A percentile compares a stretch with the other conserved stretches of the same genome.
These are phyloP conservation scores for Epirrhoe tristata DNA, from an alignment of 2,888 invertebrate species.

Conservation along the genomic window DNA sequence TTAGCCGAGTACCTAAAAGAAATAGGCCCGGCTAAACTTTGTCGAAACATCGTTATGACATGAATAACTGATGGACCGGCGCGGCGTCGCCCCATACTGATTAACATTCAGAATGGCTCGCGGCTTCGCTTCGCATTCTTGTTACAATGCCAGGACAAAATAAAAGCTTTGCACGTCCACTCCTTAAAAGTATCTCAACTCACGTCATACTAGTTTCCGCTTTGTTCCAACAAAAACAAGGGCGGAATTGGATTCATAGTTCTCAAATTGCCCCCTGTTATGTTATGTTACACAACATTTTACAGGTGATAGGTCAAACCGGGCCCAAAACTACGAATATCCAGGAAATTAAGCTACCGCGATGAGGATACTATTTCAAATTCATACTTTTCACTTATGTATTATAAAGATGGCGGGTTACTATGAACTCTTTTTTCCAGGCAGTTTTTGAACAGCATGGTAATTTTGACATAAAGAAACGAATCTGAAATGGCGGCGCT, in stretches of 20 bases:
- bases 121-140: conserved; percentile 72
- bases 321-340: too few species aligned
- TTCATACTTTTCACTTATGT: too few species aligned
- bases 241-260: conserved; percentile 41
- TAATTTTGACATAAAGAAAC: too few species aligned
- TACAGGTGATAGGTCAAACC: not conserved
- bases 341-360: too few species aligned
- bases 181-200: conserved; percentile 74
- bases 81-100: conserved; percentile 71
- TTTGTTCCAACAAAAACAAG: conserved; percentile 60
- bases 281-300: not conserved
- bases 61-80: conserved; percentile 77
- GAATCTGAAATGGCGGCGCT: too few species aligned
- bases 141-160: conserved; percentile 79
- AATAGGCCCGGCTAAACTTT: conserved; percentile 60
- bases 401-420: too few species aligned
- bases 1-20: conserved; percentile 38
- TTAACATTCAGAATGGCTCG: conserved; percentile 78
- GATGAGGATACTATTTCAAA: too few species aligned
- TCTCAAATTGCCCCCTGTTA: conserved; percentile 27
- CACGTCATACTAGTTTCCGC: conserved; percentile 65
- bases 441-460: too few species aligned
- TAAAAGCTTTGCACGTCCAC: conserved; percentile 81
- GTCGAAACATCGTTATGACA: conserved; percentile 69
- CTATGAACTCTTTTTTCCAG: too few species aligned